Conservation (phyloP, 2,888 invertebrate species). For the Chloroclystis v-ata region DNA sequence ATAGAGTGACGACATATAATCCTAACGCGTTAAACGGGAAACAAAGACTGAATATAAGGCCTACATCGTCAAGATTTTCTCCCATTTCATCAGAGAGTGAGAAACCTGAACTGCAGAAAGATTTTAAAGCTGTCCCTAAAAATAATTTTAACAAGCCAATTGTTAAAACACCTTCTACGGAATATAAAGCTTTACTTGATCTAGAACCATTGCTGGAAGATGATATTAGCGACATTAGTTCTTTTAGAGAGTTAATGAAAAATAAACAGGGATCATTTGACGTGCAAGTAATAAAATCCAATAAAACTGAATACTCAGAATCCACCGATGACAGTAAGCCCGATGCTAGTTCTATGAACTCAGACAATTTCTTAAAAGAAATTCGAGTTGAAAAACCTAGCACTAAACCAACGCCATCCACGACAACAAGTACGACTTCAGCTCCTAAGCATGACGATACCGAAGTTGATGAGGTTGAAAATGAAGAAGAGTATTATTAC, state of each 20-base stretch:
- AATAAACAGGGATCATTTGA: constrained; percentile 68
- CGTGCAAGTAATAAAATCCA: constrained; percentile 76
- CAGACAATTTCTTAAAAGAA: constrained; percentile 55
- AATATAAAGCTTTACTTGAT: constrained; percentile 73
- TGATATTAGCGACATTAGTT: constrained; percentile 71
- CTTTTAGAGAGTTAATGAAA: constrained; percentile 71
- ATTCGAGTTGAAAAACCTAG: constrained; percentile 33
- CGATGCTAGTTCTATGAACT: constrained; percentile 64
- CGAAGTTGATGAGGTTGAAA: constrained; percentile 47
- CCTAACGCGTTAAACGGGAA: constrained; percentile 59
- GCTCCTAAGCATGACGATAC: constrained; percentile 42
- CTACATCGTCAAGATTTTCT: constrained; percentile 49
- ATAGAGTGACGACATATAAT: constrained; percentile 70
- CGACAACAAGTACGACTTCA: constrained; percentile 33
- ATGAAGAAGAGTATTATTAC: constrained; percentile 63
- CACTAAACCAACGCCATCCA: constrained; percentile 30
- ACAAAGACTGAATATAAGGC: constrained; percentile 61
- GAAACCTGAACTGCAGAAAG: constrained; percentile 36
- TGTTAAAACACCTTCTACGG: constrained; percentile 58
- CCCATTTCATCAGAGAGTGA: constrained; percentile 42
- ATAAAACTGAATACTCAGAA: constrained; percentile 43
- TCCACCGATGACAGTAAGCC: constrained; percentile 59
- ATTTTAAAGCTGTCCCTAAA: constrained; percentile 39
- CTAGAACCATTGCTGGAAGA: constrained; percentile 79
- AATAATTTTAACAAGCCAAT: constrained; percentile 43